phyloP scores from a whole-genome alignment of 2,888 invertebrate species.

The Rosalia funebris region DNA sequence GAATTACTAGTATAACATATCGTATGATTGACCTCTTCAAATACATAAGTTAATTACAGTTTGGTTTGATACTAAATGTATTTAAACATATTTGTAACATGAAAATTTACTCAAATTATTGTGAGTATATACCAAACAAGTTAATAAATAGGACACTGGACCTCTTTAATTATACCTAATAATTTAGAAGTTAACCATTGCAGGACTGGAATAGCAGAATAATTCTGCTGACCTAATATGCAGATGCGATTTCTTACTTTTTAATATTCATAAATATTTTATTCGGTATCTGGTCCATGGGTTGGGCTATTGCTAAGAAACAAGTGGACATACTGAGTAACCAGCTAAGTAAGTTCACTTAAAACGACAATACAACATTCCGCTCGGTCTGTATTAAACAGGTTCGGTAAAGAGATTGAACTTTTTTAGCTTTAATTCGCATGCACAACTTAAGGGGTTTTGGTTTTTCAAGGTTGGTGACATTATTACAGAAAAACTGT shows the following conservation, averaged over 20 bases:
- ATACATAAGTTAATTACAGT: no score
- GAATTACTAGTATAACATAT: no score
- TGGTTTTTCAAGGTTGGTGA: slow-evolving; percentile 27
- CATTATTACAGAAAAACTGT: no score
- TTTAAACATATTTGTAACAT: no score
- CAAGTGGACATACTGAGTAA: slow-evolving; percentile 17
- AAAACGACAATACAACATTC: slow-evolving; percentile 25
- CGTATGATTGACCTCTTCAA: no score
- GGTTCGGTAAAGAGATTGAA: slow-evolving; percentile 22
- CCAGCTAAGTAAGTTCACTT: slow-evolving; percentile 17
- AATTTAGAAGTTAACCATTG: no score
- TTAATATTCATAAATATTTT: slow-evolving; percentile 4
- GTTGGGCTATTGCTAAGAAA: slow-evolving; percentile 20
- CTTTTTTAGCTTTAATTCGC: slow-evolving; percentile 20
- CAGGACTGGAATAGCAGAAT: no score
- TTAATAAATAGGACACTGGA: no score
- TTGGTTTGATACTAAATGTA: no score
- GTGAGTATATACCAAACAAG: no score
- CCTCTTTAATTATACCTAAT: no score
- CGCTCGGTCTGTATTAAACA: slow-evolving; percentile 19
- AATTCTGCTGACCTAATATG: background rate
- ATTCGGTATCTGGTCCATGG: slow-evolving; percentile 21
- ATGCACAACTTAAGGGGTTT: slow-evolving; percentile 15
- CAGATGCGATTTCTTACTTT: slow-evolving; percentile 1
- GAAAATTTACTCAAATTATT: no score